A percentile compares a stretch with the other conserved stretches of the same genome.
Evolutionary conservation across 2,888 invertebrate species (phyloP).

Genomic region (Pecten maximus): DNA sequence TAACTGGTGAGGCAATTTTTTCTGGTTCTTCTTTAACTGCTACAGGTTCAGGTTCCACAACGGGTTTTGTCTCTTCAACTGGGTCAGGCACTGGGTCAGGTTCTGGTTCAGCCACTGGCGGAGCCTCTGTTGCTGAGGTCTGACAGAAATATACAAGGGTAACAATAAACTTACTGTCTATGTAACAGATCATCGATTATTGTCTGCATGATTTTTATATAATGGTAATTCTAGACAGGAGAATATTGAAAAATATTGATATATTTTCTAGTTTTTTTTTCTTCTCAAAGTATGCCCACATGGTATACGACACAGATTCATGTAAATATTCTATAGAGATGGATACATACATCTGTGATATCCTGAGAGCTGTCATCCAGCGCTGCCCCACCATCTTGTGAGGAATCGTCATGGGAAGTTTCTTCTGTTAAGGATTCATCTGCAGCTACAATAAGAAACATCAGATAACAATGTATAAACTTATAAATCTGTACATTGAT

Average conservation of each 20-base stretch:
- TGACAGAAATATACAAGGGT: background rate
- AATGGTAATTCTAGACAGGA: no score
- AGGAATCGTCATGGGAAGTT: slow-evolving; percentile 53
- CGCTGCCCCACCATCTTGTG: slow-evolving; percentile 54
- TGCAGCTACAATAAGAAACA: slow-evolving; percentile 46
- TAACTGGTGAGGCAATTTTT: slow-evolving; percentile 31
- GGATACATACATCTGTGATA: background rate
- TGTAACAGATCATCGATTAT: no score
- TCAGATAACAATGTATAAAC: no score
- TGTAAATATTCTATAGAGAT: no score
- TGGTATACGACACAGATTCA: no score
- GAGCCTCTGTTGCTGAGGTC: slow-evolving; percentile 27
- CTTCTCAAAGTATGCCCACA: no score
- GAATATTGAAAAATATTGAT: no score
- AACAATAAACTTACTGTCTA: background rate
- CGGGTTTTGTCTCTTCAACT: slow-evolving; percentile 48
- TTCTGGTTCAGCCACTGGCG: slow-evolving; percentile 40
- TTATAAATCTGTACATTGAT: no score
- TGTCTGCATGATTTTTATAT: no score
- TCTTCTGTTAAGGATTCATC: slow-evolving; percentile 52
- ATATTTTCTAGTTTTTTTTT: no score
- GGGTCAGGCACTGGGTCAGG: slow-evolving; percentile 54
- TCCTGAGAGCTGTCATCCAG: slow-evolving; percentile 65
- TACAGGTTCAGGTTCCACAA: slow-evolving; percentile 31
- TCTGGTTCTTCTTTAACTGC: background rate